Evolutionary conservation across 2,797 vertebrate genomes (phyloP), one percentile per base, ranked within the genome.

Genomic region (Miichthys miiuy): DNA sequence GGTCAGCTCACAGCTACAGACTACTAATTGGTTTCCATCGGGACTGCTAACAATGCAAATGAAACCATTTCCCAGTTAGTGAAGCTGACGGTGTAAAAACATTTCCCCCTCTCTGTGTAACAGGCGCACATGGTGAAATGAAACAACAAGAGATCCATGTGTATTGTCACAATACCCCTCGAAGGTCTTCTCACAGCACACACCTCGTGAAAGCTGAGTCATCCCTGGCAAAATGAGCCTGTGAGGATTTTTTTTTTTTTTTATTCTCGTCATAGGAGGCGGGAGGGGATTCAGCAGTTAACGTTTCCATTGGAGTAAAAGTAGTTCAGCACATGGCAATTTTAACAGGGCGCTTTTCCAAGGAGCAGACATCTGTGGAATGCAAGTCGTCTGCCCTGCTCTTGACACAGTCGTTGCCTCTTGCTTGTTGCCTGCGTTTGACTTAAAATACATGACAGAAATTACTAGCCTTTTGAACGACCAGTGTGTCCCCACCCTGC

Each of bases 151-250:
- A 77, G 77, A 82, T 74, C 50, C 0, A 23, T 55, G 72, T 56
- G 58, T 74, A 17, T 50, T 61, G 65, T 85, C 85, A 60, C 48
- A 18, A 65, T 62, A 55, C 50, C 72, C 47, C 65, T 65, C 67
- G 50, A 80, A 76, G 68, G 81, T 75, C 79, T 73, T 82, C 60
- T 75, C 44, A n/a, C 69, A 17, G 72, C 64, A 56, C 64, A 56
- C 83, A 86, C 83, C 79, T 86, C 41, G 18, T 76, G 38, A 85
- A 79, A 82, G 89, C 88, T 89, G 90, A 92, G 86, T 93, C 92
- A 91, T 88, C 72, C 75, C 80, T 67, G 74, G 79, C 60, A 72
- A 84, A 87, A 81, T 65, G 58, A 88, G 57, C 14, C 12, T 57
- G 27, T 48, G 12, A 8, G 41, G 34, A 38, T 38, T 38, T 13